Base-by-base conservation (phyloP, 1,140 invertebrate genomes). In the Telenomus remus region DNA sequence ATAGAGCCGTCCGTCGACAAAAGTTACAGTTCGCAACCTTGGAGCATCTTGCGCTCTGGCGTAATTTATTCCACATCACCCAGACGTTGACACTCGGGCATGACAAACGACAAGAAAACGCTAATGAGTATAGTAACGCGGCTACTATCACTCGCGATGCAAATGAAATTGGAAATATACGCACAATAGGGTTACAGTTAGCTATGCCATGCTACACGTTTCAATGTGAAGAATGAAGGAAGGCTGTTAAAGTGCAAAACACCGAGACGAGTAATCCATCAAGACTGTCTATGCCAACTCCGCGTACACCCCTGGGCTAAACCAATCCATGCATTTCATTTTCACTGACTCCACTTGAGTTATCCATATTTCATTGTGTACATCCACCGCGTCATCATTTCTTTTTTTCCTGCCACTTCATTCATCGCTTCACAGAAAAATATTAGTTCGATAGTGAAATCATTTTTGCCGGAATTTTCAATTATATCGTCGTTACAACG, bases 301-400 rank as follows among this genome's bases (percentile, higher is more conserved):
- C 55, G 66, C 75, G 50, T 64, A 76, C 61, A 65, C 79, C 83
- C 81, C 75, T 76, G 66, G 82, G 84, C 85, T 84, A 85, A 86
- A 86, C 80, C 84, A 86, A 87, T 86, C 83, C 83, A 85, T 85
- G 85, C 84, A 85, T 87, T 86, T 85, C 84, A 84, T 85, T 85
- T 27, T 83, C 84, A 75, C 80, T 80, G 81, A 85, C 82, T 86
- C 84, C 80, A 81, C 84, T 82, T 77, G 79, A 81, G 80, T 72
- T 75, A 79, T 80, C 83, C 81, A 86, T 87, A 86, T 87, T 86
- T 85, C 84, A 86, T 83, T 81, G 74, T 73, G 74, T 80, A 3
- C 19, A 78, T 66, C 73, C 56, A 77, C 78, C 81, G 79, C 81
- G 80, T 85, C 82, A 82, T 86, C 82, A 81, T 85, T 85, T 86